Base-by-base conservation (phyloP, 2,113 vertebrate species). In the Campylomormyrus tamandua region DNA sequence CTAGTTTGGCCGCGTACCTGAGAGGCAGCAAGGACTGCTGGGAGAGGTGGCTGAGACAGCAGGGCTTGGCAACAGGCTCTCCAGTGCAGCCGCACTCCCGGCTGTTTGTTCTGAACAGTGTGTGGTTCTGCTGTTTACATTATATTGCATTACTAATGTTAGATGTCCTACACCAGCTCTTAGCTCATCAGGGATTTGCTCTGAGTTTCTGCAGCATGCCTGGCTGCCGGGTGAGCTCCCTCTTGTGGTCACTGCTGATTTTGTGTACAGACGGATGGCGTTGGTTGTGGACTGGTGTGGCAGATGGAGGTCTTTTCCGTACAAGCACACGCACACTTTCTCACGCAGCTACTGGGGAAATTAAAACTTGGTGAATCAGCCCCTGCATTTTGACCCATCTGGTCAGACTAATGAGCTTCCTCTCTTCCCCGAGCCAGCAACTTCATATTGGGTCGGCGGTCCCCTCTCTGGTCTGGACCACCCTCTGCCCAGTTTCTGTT, bases 361-460 rank as follows among this genome's bases (percentile, higher is more conserved):
- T 96, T 92, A 95, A 96, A 96, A 96, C 94, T 95, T 96, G 96
- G 95, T 93, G 92, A 96, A 96, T 97, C 96, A 97, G 95, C 96
- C 95, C 95, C 90, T 96, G 95, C 95, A 94, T 97, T 97, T 96
- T 96, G 94, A 96, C 96, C 97, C 96, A 97, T 98, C 96, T 98
- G 97, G 96, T 97, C 94, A 95, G 94, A 95, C 94, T 96, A 97
- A 97, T 97, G 96, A 97, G 93, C 94, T 93, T 92, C 92, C n/a
- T n/a, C 80, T 56, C 39, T 24, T 27, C 42, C 39, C 50, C 80
- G 27, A 5, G 53, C 31, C 77, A 24, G 31, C 50, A 11, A n/a
- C 13, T 50, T 74, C 52, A 35, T 52, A 15, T 52, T 84, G 89
- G 31, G 50, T 13, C 15, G 1, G 49, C 7, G 13, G 24, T 70